Evolutionary conservation across 2,113 vertebrate species (phyloP), one percentile per base, ranked within the genome.

Genomic region (Syngnathoides biaculeatus): DNA sequence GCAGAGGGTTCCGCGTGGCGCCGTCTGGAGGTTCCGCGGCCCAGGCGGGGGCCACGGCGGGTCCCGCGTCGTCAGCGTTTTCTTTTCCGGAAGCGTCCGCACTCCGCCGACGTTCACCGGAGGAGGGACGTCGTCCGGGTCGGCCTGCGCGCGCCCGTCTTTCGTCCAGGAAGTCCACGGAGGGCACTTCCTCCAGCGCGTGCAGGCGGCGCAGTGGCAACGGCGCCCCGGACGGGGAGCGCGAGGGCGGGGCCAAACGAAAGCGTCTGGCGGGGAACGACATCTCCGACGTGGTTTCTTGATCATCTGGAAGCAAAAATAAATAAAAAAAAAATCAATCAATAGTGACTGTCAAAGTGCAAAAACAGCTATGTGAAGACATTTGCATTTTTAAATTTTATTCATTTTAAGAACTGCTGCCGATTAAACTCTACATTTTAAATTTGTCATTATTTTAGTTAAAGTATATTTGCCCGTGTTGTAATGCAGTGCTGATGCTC

Each of bases 161-260:
- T 65, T 88, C 87, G 52, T 87, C 66, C 60, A 88, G 74, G 5
- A 64, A 1, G 8, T 79, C 67, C 1, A 79, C 72, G 15, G 87
- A 84, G 11, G 79, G 26, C 0, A 11, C 79, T 73, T 91, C 90
- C 7, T 27, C 66, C 1, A 89, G 79, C 4, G 86, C 83, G 77
- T 80, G 69, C 71, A 90, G 69, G 66, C 75, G 81, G 53, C 27
- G 83, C 2, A 87, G 79, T n/a, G 89, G 88, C 53, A 86, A 73
- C 86, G 65, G 75, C 69, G 78, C 74, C 57, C 75, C 75, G 55
- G 89, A 86, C 15, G 88, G 86, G 43, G 80, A 74, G 61, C 68
- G 77, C 1, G 39, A 14, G 0, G 80, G 71, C 45, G 73, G 74
- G 22, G 14, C 43, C 26, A 77, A 76, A n/a, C 71, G 72, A 48